Evolutionary conservation across 1,140 invertebrate genomes (phyloP).

Genomic region (Procambarus clarkii): DNA sequence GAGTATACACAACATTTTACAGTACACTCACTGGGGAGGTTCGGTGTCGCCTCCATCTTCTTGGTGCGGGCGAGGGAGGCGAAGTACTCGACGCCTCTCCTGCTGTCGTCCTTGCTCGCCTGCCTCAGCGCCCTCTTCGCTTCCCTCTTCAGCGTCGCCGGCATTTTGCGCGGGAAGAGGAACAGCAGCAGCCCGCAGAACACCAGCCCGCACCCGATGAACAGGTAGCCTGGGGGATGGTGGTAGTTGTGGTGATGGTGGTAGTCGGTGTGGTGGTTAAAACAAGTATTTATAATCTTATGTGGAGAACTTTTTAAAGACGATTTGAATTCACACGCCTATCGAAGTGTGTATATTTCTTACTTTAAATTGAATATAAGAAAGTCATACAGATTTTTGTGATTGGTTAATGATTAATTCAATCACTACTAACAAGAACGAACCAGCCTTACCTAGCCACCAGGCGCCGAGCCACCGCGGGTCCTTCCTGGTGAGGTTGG

Average conservation of each 20-base stretch:
- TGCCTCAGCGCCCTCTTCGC: conserved; percentile 35
- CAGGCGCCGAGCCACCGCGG: conserved; percentile 75
- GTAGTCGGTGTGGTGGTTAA: no score
- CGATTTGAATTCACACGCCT: no score
- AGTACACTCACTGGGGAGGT: conserved; percentile 30
- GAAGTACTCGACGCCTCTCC: conserved; percentile 36
- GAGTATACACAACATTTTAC: no score
- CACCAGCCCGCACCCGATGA: conserved; percentile 32
- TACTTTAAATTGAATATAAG: no score
- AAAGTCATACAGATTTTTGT: no score
- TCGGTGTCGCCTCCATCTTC: conserved; percentile 31
- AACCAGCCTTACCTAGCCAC: conserved; percentile 74
- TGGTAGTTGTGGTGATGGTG: no score
- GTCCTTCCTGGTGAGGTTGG: conserved; percentile 72
- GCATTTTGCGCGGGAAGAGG: conserved; percentile 45
- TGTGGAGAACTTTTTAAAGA: no score
- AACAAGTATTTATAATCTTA: no score
- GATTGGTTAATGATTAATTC: no score
- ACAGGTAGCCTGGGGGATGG: conserved; percentile 20
- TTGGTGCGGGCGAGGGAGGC: conserved; percentile 33
- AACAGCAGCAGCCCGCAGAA: conserved; percentile 22
- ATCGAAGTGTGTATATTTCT: no score
- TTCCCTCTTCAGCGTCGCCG: conserved; percentile 22
- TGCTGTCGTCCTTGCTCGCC: conserved; percentile 27
- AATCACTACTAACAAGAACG: no score